Evolutionary conservation across 2,113 vertebrate genomes (phyloP).

Genomic region (Hippoglossus stenolepis): DNA sequence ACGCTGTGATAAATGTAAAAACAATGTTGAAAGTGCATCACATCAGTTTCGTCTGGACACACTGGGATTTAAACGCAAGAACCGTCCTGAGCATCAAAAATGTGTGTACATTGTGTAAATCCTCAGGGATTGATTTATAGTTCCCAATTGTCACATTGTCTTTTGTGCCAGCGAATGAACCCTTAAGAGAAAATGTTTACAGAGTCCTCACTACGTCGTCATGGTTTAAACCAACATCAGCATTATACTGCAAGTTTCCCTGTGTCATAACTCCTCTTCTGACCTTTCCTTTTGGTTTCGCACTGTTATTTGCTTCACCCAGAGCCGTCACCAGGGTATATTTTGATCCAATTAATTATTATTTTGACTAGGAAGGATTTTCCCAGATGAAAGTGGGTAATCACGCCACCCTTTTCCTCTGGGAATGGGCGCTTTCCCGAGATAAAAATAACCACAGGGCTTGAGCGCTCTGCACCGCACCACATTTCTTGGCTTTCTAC

Average conservation of each 20-base stretch:
- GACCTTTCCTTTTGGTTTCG: slow-evolving; percentile 56
- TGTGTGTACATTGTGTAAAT: background rate
- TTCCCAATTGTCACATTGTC: background rate
- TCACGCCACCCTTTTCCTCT: slow-evolving; percentile 87
- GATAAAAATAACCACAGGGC: slow-evolving; percentile 85
- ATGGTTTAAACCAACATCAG: slow-evolving; percentile 52
- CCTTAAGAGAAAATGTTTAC: slow-evolving; percentile 46
- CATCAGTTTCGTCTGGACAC: background rate
- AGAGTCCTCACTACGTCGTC: slow-evolving; percentile 43
- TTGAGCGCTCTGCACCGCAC: slow-evolving; percentile 68
- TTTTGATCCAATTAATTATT: slow-evolving; percentile 88
- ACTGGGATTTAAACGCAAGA: background rate
- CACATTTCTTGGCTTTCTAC: slow-evolving; percentile 78
- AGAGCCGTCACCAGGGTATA: slow-evolving; percentile 72
- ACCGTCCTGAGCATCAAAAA: background rate
- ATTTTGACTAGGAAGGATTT: slow-evolving; percentile 86
- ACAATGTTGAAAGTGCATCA: background rate
- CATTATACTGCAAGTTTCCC: slow-evolving; percentile 46
- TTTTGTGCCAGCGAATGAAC: background rate
- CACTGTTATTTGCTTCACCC: slow-evolving; percentile 74
- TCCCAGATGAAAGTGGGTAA: slow-evolving; percentile 85
- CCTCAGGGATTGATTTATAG: background rate
- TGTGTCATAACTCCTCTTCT: slow-evolving; percentile 52
- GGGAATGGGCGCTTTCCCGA: slow-evolving; percentile 84
- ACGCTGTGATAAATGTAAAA: slow-evolving; percentile 81